Conservation (phyloP, 2,888 invertebrate species). For the Alsophila aescularia region DNA sequence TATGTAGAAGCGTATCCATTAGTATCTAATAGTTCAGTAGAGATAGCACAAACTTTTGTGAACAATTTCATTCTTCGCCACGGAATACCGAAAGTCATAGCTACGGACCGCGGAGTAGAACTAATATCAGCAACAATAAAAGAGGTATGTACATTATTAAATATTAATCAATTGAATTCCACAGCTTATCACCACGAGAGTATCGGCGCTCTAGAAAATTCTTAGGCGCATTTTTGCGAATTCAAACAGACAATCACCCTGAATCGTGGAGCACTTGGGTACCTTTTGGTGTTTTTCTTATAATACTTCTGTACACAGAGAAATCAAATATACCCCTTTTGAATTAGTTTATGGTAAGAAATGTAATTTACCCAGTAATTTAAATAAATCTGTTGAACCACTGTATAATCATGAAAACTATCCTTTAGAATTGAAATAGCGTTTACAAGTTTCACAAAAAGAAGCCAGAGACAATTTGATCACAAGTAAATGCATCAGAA, state of each 20-base stretch:
- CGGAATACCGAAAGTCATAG: neutral
- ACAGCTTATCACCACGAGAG: slow-evolving; percentile 1
- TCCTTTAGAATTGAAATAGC: slow-evolving; percentile 14
- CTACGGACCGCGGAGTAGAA: neutral
- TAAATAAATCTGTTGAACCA: slow-evolving; percentile 15
- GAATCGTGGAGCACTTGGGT: neutral
- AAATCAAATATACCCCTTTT: neutral
- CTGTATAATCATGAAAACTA: slow-evolving; percentile 22
- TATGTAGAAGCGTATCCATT: slow-evolving; percentile 3
- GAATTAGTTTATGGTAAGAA: neutral
- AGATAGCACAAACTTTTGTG: neutral
- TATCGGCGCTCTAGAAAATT: neutral
- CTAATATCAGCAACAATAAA: neutral
- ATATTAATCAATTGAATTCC: neutral
- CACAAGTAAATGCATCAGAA: slow-evolving; percentile 2
- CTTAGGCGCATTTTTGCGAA: neutral
- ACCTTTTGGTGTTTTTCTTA: neutral
- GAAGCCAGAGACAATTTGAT: slow-evolving; percentile 25
- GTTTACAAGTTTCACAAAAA: slow-evolving; percentile 14
- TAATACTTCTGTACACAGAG: neutral
- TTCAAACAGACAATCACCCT: neutral
- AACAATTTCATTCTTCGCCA: slow-evolving; percentile 1
- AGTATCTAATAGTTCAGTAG: neutral
- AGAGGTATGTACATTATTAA: too few species aligned
- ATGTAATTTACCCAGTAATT: slow-evolving; percentile 18